Evolutionary conservation across 2,113 vertebrate genomes (phyloP).

Genomic region (Narcine bancroftii): DNA sequence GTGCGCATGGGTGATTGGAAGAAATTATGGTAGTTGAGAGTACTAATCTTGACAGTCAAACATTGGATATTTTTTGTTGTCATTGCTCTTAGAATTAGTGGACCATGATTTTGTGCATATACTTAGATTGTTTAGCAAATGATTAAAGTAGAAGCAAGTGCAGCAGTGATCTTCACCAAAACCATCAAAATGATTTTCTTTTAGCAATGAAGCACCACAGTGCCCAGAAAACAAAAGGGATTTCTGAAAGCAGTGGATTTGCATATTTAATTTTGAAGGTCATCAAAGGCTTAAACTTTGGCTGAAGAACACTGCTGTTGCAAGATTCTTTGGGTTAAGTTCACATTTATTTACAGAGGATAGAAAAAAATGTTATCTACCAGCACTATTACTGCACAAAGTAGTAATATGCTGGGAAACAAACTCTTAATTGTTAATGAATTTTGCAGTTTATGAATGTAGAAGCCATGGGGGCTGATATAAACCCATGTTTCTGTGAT

Average conservation of each 20-base stretch:
- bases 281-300: background rate
- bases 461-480: background rate
- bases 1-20: too few species aligned
- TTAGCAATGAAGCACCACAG: background rate
- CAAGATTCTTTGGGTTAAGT: background rate
- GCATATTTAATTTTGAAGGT: background rate
- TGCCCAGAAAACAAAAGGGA: background rate
- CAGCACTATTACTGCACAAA: background rate
- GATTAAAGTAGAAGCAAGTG: background rate
- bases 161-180: background rate
- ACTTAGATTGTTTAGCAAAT: background rate
- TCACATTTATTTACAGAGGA: background rate
- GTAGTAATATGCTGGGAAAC: background rate
- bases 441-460: background rate
- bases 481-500: too few species aligned
- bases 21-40: background rate
- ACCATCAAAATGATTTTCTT: background rate
- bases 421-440: background rate
- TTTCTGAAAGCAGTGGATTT: background rate
- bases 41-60: background rate
- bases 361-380: background rate
- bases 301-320: background rate
- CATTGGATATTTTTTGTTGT: background rate
- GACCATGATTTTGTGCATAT: background rate
- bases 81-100: background rate